phyloP scores from a whole-genome alignment of 2,113 vertebrate species.

The Accipiter cooperii region DNA sequence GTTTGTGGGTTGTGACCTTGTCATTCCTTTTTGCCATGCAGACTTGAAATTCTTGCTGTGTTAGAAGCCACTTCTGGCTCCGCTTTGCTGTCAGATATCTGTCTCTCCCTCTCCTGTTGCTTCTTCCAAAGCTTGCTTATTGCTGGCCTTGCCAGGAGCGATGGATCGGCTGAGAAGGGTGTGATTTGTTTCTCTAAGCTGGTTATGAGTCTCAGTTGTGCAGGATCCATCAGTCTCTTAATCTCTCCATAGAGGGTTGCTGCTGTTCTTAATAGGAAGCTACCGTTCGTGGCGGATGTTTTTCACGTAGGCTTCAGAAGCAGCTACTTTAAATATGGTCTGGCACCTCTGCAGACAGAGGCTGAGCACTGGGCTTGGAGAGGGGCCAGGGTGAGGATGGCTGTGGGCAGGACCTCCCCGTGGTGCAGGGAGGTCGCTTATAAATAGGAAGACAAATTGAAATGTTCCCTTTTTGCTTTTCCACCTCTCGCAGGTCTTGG shows the following conservation, averaged over 20 bases:
- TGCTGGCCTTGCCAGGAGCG: accelerated
- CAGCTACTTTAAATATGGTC: background rate
- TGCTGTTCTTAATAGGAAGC: background rate
- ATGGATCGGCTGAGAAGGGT: background rate
- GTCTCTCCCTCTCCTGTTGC: background rate
- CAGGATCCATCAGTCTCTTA: background rate
- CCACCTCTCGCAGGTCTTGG: background rate
- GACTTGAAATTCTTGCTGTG: background rate
- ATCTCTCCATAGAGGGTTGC: background rate
- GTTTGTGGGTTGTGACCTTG: background rate
- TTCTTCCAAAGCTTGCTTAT: background rate
- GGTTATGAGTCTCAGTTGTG: background rate
- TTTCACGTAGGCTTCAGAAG: background rate
- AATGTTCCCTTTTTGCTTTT: background rate
- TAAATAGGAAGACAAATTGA: background rate
- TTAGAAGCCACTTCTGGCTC: background rate
- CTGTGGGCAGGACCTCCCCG: background rate
- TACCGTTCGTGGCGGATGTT: background rate
- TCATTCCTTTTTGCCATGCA: background rate
- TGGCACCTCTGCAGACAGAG: background rate
- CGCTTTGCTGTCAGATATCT: background rate
- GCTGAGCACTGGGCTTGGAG: background rate
- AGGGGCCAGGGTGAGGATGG: background rate
- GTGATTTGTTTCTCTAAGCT: background rate
- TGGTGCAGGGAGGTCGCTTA: background rate